Conservation (phyloP, 2,888 invertebrate species). For the Dioctria linearis region DNA sequence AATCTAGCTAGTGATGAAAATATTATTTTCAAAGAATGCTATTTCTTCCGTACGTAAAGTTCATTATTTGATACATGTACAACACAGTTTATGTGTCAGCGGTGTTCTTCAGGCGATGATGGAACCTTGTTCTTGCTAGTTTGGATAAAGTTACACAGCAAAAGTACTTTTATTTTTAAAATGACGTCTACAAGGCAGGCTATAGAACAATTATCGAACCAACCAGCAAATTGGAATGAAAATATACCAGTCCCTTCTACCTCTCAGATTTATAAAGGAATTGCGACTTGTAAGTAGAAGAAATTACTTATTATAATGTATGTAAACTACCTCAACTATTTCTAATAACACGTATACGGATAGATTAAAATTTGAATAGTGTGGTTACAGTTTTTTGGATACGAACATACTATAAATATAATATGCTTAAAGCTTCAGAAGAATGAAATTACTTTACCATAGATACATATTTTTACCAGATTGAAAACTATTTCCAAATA, state of each 20-base stretch:
- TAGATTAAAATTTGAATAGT: too few species aligned
- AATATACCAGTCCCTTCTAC: neutral
- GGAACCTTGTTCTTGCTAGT: neutral
- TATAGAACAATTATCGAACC: neutral
- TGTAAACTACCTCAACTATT: too few species aligned
- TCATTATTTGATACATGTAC: neutral
- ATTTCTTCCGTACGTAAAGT: neutral
- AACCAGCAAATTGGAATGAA: constrained; percentile 21
- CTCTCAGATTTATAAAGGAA: constrained; percentile 3
- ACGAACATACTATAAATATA: too few species aligned
- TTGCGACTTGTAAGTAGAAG: constrained; percentile 19
- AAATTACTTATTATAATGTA: too few species aligned
- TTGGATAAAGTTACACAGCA: neutral
- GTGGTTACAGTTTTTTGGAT: too few species aligned
- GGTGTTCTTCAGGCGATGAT: neutral
- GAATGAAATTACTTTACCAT: too few species aligned
- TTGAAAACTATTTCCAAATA: too few species aligned
- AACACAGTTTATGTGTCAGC: neutral
- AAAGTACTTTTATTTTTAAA: neutral
- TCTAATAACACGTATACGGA: too few species aligned
- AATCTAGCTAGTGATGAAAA: neutral
- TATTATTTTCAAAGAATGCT: constrained; percentile 2
- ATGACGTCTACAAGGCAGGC: constrained; percentile 24
- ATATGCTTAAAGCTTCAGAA: too few species aligned
- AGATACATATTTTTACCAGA: too few species aligned